Evolutionary conservation across 1,140 invertebrate genomes (phyloP).

Genomic region (Battus philenor): DNA sequence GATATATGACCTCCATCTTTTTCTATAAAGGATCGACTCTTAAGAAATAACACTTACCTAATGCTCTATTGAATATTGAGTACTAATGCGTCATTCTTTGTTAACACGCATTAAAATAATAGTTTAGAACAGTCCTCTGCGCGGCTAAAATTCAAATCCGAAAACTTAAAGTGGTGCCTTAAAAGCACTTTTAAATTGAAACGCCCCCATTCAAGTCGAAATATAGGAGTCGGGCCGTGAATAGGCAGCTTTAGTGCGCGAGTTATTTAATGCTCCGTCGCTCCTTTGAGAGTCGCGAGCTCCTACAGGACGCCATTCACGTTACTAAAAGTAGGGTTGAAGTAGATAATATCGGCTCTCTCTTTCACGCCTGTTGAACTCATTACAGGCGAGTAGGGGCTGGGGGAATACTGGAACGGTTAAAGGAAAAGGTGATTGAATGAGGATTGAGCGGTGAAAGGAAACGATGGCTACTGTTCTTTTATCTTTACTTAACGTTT

Average conservation of each 20-base stretch:
- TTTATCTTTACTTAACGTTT: background rate
- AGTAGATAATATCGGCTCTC: conserved; percentile 38
- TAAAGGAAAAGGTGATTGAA: conserved; percentile 16
- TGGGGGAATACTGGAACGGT: conserved; percentile 9
- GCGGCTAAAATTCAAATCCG: conserved; percentile 12
- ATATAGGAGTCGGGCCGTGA: conserved; percentile 34
- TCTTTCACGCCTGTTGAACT: conserved; percentile 42
- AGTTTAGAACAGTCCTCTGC: too few species aligned
- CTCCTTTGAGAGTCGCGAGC: conserved; percentile 54
- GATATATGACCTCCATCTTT: too few species aligned
- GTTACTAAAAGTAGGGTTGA: conserved; percentile 51
- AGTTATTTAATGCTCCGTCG: conserved; percentile 65
- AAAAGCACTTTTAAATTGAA: conserved; percentile 20
- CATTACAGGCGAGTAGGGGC: conserved; percentile 23
- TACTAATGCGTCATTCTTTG: too few species aligned
- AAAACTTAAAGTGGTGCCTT: conserved; percentile 9
- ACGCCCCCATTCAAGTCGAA: conserved; percentile 10
- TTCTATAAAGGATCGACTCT: too few species aligned
- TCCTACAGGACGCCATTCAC: conserved; percentile 51
- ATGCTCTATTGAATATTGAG: too few species aligned
- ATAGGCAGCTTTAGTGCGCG: conserved; percentile 38
- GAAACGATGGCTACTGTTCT: background rate
- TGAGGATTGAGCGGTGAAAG: conserved; percentile 14
- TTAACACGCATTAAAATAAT: too few species aligned
- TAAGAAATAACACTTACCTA: too few species aligned